Conservation (phyloP, 2,113 vertebrate species). For the Platichthys stellatus region DNA sequence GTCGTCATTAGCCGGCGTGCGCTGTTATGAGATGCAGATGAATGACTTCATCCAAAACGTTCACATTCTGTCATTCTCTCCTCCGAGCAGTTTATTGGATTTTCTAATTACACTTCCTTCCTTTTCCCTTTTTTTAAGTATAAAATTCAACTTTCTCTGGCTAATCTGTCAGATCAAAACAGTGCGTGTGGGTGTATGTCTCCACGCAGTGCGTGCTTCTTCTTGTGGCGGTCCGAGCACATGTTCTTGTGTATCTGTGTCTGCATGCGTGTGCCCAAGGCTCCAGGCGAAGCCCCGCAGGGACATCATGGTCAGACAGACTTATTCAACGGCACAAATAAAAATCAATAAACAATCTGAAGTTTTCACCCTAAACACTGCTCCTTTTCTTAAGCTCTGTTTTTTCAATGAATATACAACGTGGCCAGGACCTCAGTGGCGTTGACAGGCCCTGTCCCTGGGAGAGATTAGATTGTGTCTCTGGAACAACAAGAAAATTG, state of each 20-base stretch:
- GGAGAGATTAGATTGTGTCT: constrained; percentile 74
- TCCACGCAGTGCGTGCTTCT: constrained; percentile 18
- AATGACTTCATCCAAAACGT: constrained; percentile 73
- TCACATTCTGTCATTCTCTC: constrained; percentile 51
- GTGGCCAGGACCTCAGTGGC: constrained; percentile 91
- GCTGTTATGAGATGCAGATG: constrained; percentile 70
- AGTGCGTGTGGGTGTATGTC: constrained; percentile 7
- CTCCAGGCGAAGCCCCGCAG: constrained; percentile 67
- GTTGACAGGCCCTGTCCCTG: constrained; percentile 83
- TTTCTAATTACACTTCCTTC: constrained; percentile 39
- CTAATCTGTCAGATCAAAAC: constrained; percentile 75
- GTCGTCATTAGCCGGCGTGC: constrained; percentile 71
- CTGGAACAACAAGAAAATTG: constrained; percentile 58
- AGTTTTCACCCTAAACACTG: constrained; percentile 91
- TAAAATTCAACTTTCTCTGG: constrained; percentile 66
- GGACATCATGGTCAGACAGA: constrained; percentile 88
- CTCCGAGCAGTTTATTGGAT: constrained; percentile 57
- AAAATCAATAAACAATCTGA: constrained; percentile 99
- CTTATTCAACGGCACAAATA: constrained; percentile 98
- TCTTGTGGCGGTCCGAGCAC: constrained; percentile 25
- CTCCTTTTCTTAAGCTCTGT: constrained; percentile 81
- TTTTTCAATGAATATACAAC: constrained; percentile 98
- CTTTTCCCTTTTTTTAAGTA: not conserved
- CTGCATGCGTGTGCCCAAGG: constrained; percentile 58
- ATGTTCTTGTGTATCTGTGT: constrained; percentile 48